A percentile compares a stretch with the other conserved stretches of the same genome.
Conservation (phyloP, 1,140 invertebrate genomes). For the Sarcophaga peregrina region DNA sequence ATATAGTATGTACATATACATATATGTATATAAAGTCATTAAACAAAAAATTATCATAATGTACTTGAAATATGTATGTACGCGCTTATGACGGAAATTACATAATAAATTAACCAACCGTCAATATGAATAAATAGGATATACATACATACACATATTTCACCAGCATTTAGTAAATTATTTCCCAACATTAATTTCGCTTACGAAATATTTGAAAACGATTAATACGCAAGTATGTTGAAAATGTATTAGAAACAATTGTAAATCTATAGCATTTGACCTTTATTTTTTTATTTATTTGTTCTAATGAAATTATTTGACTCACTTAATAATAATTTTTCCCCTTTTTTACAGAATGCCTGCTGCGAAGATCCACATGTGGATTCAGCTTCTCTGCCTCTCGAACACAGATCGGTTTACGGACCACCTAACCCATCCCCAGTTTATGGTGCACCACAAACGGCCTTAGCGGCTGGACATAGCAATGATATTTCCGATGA, state of each 20-base stretch:
- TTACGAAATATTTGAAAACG: no score
- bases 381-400: slow-evolving; percentile 81
- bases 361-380: slow-evolving; percentile 78
- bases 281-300: neutral
- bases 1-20: no score
- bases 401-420: slow-evolving; percentile 81
- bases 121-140: neutral
- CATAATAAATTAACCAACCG: neutral
- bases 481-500: slow-evolving; percentile 68
- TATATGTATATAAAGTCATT: no score
- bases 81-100: neutral
- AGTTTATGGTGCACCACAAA: slow-evolving; percentile 70
- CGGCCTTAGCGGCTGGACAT: slow-evolving; percentile 61
- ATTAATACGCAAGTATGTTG: neutral
- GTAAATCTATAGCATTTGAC: no score
- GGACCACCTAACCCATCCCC: slow-evolving; percentile 75
- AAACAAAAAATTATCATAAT: neutral
- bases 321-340: no score
- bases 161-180: no score
- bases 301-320: neutral
- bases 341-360: slow-evolving; percentile 71
- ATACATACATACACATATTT: no score
- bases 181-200: no score
- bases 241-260: no score
- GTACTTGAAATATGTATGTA: no score